Conservation (phyloP, 92 coral and sea anemone species). For the Paramuricea clavata region DNA sequence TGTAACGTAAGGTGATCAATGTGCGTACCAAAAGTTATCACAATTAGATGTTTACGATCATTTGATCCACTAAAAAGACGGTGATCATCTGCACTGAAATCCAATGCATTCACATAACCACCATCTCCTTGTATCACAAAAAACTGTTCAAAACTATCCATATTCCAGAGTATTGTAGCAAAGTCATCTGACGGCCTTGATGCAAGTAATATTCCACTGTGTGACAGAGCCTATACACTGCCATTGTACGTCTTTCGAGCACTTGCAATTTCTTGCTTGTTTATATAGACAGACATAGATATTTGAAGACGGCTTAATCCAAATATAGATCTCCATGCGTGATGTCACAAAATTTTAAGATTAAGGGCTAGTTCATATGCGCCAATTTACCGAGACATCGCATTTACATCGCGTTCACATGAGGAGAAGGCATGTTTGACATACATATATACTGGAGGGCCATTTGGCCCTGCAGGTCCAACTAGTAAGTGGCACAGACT, state of each 20-base stretch:
- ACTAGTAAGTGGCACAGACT: too few relatives aligned
- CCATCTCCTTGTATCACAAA: slow-evolving; percentile 51
- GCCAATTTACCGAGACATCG: too few relatives aligned
- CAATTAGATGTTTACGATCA: slow-evolving; percentile 34
- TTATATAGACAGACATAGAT: background rate
- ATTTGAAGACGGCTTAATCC: too few relatives aligned
- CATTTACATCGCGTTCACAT: too few relatives aligned
- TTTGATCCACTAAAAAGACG: slow-evolving; percentile 65
- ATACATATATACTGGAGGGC: too few relatives aligned
- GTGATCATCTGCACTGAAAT: slow-evolving; percentile 51
- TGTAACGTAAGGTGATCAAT: too few relatives aligned
- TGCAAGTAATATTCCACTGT: slow-evolving; percentile 54
- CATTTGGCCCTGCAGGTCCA: too few relatives aligned
- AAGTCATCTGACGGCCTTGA: slow-evolving; percentile 69
- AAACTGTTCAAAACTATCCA: slow-evolving; percentile 56
- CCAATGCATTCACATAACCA: slow-evolving; percentile 66
- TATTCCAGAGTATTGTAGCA: slow-evolving; percentile 69
- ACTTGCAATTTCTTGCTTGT: slow-evolving; percentile 68
- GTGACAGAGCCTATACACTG: slow-evolving; percentile 69
- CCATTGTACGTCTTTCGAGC: slow-evolving; percentile 58
- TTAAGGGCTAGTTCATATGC: too few relatives aligned
- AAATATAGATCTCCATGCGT: too few relatives aligned
- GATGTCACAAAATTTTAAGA: too few relatives aligned
- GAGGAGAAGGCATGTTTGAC: too few relatives aligned
- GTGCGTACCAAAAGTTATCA: too few relatives aligned